Evolutionary conservation across 1,140 invertebrate species (phyloP).

Genomic region (Drosophila lini): DNA sequence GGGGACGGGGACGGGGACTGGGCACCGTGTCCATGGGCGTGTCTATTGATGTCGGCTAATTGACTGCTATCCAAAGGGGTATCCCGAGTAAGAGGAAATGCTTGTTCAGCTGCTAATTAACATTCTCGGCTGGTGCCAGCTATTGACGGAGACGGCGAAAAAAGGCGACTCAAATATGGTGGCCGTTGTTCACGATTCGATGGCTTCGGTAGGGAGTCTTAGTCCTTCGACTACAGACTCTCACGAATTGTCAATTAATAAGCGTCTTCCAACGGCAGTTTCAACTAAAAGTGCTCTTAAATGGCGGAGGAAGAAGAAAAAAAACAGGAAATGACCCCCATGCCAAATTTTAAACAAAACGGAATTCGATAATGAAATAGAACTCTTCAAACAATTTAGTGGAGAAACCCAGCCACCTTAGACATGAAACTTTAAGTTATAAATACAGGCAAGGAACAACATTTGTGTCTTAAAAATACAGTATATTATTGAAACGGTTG

Average conservation of each 20-base stretch:
- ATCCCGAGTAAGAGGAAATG: constrained; percentile 5
- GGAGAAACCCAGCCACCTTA: too few relatives aligned
- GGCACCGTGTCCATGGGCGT: constrained; percentile 10
- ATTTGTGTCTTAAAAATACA: too few relatives aligned
- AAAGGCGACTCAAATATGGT: neutral
- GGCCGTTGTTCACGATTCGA: neutral
- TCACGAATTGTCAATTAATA: constrained; percentile 16
- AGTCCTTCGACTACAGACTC: neutral
- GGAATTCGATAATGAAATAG: neutral
- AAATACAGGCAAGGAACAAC: too few relatives aligned
- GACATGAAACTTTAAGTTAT: too few relatives aligned
- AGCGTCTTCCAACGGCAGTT: neutral
- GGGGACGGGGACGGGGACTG: neutral
- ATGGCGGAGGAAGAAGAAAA: too few relatives aligned
- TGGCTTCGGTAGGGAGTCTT: constrained; percentile 5
- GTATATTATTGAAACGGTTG: too few relatives aligned
- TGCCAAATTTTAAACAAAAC: neutral
- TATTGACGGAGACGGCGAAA: constrained; percentile 10
- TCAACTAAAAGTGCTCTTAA: neutral
- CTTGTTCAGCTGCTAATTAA: constrained; percentile 53
- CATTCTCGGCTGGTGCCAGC: constrained; percentile 27
- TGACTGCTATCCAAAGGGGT: constrained; percentile 41
- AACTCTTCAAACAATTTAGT: neutral
- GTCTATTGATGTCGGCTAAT: constrained; percentile 60
- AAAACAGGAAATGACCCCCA: neutral